A percentile compares a stretch with the other conserved stretches of the same genome.
Conservation (phyloP, 2,888 invertebrate genomes). For the Esperia sulphurella region DNA sequence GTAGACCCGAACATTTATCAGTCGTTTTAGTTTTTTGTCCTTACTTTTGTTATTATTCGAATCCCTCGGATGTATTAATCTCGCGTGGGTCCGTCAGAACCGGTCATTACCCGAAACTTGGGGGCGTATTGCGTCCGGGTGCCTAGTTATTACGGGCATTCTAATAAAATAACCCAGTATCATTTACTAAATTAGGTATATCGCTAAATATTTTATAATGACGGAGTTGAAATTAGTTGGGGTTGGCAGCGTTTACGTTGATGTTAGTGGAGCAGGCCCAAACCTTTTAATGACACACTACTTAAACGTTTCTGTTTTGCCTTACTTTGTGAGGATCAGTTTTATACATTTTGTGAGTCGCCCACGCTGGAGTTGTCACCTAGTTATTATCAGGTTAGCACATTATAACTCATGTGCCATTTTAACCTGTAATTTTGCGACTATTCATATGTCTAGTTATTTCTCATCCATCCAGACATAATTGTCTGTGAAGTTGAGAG, state of each 20-base stretch:
- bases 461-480: background rate
- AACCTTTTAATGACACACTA: constrained; percentile 44
- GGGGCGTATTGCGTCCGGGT: constrained; percentile 74
- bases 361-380: constrained; percentile 31
- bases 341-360: constrained; percentile 39
- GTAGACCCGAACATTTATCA: constrained; percentile 69
- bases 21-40: constrained; percentile 72
- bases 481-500: background rate
- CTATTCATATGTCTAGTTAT: background rate
- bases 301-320: constrained; percentile 36
- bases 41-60: constrained; percentile 66
- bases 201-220: constrained; percentile 79
- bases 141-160: constrained; percentile 74
- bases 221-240: constrained; percentile 53
- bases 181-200: constrained; percentile 74
- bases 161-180: constrained; percentile 72
- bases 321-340: constrained; percentile 29
- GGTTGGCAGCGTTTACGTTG: constrained; percentile 54
- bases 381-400: constrained; percentile 55
- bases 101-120: constrained; percentile 73
- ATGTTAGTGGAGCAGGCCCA: constrained; percentile 40
- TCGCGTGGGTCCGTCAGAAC: constrained; percentile 65
- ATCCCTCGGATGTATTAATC: constrained; percentile 76
- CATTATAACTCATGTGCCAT: constrained; percentile 8
- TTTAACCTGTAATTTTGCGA: constrained; percentile 25